Base-by-base conservation (phyloP, 2,888 invertebrate genomes). In the Rotaria macrura region DNA sequence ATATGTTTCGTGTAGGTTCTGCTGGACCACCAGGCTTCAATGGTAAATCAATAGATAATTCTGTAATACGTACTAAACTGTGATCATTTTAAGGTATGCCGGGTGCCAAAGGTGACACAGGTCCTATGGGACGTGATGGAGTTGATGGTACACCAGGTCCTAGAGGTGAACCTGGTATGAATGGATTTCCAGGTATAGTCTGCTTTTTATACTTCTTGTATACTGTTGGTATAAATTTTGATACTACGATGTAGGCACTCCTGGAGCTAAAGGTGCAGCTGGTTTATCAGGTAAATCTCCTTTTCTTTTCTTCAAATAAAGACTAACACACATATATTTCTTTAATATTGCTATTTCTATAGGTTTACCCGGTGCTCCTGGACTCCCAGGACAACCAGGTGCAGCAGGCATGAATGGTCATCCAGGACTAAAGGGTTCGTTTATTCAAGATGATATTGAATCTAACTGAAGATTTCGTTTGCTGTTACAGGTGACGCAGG, bases 61-160 rank as follows among this genome's bases (percentile, higher is more conserved):
- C 3, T 57, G 1, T n/a, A 29, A n/a, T n/a, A n/a, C 55, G 17
- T 12, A 23, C 1, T 72, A 40, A 0, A 40, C 5, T 1, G 20
- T 7, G 5, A 12, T 12, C n/a, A 57, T 23, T 72, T 23, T 0
- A 1, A 72, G 72, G 72, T 72, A 17, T 34, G 1, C 38, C 38
- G 20, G 86, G 86, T 12, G 54, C 25, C 17, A 85, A 84, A 85
- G 86, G 86, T 49, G 85, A 86, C 6, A 23, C 84, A 47, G 85
- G 85, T 52, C 6, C 72, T 2, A 74, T 55, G 54, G 85, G 85
- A n/a, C 47, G 54, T 65, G 74, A 72, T 54, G 86, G 86, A 14
- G 57, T 23, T 38, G 85, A 87, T 85, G 89, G 89, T 40, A 25
- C 57, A 2, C 85, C 87, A 47, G 89, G 89, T 29, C 23, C 43